These are phyloP conservation scores for Festucalex cinctus DNA, from an alignment of 2,113 vertebrate genomes.

Conservation along the genomic window DNA sequence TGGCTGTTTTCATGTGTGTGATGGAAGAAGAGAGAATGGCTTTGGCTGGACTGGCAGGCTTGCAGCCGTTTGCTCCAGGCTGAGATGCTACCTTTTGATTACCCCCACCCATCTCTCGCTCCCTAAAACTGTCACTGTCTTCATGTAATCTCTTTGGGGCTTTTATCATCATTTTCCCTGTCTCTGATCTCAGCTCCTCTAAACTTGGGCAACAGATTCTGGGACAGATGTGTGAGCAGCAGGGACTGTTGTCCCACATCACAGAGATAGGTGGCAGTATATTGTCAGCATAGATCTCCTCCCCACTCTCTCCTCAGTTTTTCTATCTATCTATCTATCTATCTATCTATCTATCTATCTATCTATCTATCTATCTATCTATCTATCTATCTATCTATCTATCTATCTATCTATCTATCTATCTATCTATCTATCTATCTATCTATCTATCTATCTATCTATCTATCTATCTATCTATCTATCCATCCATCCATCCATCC, in stretches of 20 bases:
- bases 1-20: constrained; percentile 27
- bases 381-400: neutral
- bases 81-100: constrained; percentile 84
- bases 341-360: constrained; percentile 8
- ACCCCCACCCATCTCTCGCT: constrained; percentile 21
- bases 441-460: neutral
- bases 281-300: constrained; percentile 82
- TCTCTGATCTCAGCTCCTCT: constrained; percentile 68
- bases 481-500: neutral
- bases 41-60: constrained; percentile 86
- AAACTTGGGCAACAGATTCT: constrained; percentile 68
- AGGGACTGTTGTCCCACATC: constrained; percentile 73
- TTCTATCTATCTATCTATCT: constrained; percentile 28
- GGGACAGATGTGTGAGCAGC: constrained; percentile 46
- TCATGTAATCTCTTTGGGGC: constrained; percentile 79
- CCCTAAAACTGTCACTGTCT: constrained; percentile 48
- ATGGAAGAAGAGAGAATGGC: constrained; percentile 71
- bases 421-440: neutral
- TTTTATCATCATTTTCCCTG: constrained; percentile 87
- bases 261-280: constrained; percentile 97
- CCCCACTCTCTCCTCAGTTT: constrained; percentile 2
- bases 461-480: neutral
- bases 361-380: neutral
- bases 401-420: neutral
- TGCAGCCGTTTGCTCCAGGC: constrained; percentile 90